Evolutionary conservation across 2,797 vertebrate genomes (phyloP), one percentile per base, ranked within the genome.

Genomic region (Mus caroli): DNA sequence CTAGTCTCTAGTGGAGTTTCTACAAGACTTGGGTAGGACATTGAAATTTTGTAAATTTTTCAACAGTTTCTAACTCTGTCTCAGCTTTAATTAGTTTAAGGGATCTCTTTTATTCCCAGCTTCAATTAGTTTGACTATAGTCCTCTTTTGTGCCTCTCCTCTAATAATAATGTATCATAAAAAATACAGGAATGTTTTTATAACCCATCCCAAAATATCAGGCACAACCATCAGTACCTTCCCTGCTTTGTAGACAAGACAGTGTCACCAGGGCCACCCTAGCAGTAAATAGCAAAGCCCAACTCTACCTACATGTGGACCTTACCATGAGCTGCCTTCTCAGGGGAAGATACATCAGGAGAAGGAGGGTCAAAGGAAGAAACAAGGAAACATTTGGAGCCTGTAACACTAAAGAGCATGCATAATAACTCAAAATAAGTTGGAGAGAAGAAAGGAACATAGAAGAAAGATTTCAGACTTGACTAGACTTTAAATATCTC

Each of bases 401-500:
- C 58, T 56, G 20, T 85, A 24, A 90, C 52, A 93, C 60, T 22
- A 56, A 17, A 79, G n/a, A 83, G 28, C 17, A 22, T 11, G 11
- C 10, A 19, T 26, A 83, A 87, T 4, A 75, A 40, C 4, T 9
- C 50, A 50, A 17, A 78, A 43, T 58, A 52, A 64, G 26, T 1
- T 52, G 14, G 3, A 3, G 6, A 80, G 14, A 69, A 26, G 19
- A 4, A 83, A 89, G 20, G 31, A 26, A 83, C 31, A 43, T 62
- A 92, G 58, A 43, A 52, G 12, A 75, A 7, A 10, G 1, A 19
- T 88, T 85, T 91, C 60, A 50, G 43, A 60, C 46, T 67, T 43
- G 6, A 67, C 2, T 58, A 94, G 52, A 82, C 85, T 95, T 91
- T 96, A 82, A 90, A 37, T 84, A 94, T 90, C 91, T 73, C 56